phyloP scores from a whole-genome alignment of 2,797 vertebrate genomes.

The Scyliorhinus canicula region DNA sequence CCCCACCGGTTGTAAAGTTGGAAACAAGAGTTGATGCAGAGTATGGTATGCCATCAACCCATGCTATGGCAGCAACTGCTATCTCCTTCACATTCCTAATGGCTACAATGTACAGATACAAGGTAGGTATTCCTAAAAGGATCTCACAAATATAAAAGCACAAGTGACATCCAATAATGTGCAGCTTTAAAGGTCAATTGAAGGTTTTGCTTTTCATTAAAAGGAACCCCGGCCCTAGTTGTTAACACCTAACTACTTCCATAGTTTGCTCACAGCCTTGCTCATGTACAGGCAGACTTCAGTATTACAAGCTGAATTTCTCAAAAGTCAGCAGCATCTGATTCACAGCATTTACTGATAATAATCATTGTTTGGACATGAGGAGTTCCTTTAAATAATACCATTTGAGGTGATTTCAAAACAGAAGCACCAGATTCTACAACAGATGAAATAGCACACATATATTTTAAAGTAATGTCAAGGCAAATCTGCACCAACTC shows the following conservation, averaged over 20 bases:
- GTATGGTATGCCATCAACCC: constrained; percentile 93
- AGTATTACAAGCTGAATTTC: not conserved
- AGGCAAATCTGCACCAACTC: not conserved
- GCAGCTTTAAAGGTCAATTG: constrained; percentile 9
- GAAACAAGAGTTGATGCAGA: constrained; percentile 73
- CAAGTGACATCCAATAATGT: not conserved
- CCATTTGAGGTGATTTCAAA: not conserved
- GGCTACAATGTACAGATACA: constrained; percentile 69
- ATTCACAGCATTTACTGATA: not conserved
- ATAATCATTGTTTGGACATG: not conserved
- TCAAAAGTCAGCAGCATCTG: not conserved
- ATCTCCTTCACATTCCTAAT: constrained; percentile 82
- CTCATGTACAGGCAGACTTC: not conserved
- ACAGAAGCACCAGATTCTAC: not conserved
- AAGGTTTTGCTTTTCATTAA: not conserved
- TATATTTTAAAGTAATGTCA: not conserved
- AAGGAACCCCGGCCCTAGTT: not conserved
- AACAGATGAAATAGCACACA: not conserved
- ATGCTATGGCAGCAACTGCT: constrained; percentile 84
- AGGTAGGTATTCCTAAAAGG: constrained; percentile 58
- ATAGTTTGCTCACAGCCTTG: not conserved
- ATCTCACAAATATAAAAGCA: not conserved
- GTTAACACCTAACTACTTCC: not conserved
- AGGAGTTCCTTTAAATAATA: not conserved
- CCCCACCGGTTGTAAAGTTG: constrained; percentile 84